Base-by-base conservation (phyloP, 2,797 vertebrate genomes). In the Cyprinodon diabolis region DNA sequence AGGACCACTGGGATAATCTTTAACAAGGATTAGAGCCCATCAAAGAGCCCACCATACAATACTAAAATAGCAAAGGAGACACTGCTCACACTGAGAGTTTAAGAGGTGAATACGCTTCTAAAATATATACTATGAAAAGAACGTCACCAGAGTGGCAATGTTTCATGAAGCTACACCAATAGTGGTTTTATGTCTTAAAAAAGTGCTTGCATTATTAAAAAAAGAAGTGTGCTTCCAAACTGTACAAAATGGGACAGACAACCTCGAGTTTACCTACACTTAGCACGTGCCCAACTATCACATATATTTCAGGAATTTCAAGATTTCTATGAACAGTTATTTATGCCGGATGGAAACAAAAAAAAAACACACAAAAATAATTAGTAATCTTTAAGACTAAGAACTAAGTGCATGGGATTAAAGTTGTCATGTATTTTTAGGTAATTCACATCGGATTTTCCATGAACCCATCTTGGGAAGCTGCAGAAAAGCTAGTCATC, bases 1-100 rank as follows among this genome's bases (percentile, higher is more conserved):
- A 93, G 88, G 93, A 94, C 92, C 94, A 93, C 90, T 92, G 93
- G 93, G 91, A 93, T 90, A 84, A 88, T 91, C 92, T 94, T 95
- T 94, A 94, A 94, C 92, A 82, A 88, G 86, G 92, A 94, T 95
- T 94, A 94, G 87, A 86, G 84, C 83, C 77, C 84, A 87, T 87
- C 92, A 92, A 93, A 92, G 91, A 87, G 80, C 76, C 88, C 66
- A 72, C 82, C 82, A 88, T 79, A 86, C 89, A 91, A 92, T 86
- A 91, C 89, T 86, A 91, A 92, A 91, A 91, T 78, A 62, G 78
- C 89, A 92, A 80, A 91, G 87, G 92, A 87, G 86, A 84, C 83
- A 76, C 80, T 48, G 85, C 85, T 92, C 91, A 92, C 80, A 90
- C 74, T 79, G 89, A 86, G 87, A 85, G 88, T 87, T 88, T 78